phyloP scores from a whole-genome alignment of 2,113 vertebrate species.

The Onychostruthus taczanowskii region DNA sequence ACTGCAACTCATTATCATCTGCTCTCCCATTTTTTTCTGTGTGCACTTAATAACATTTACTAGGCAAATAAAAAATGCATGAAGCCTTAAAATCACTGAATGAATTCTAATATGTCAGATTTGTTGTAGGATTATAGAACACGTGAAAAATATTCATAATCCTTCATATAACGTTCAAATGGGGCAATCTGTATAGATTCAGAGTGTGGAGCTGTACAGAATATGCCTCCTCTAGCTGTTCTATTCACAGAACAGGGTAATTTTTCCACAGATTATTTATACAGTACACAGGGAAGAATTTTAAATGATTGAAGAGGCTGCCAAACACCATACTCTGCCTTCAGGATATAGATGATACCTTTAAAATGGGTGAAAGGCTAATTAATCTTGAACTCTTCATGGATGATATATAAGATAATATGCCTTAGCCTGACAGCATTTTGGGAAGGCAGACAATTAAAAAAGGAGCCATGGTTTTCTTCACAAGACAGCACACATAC shows the following conservation, averaged over 20 bases:
- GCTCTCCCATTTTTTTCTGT: not conserved
- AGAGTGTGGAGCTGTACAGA: not conserved
- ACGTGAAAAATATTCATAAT: conserved; percentile 12
- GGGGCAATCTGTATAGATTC: not conserved
- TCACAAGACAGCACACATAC: not conserved
- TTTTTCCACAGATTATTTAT: conserved; percentile 54
- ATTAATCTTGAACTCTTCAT: conserved; percentile 63
- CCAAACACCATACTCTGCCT: conserved; percentile 37
- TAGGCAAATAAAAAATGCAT: conserved; percentile 5
- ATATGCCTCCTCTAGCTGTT: not conserved
- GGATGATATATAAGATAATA: conserved; percentile 37
- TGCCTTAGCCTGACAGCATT: conserved; percentile 22
- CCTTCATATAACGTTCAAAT: not conserved
- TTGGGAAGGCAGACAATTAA: conserved; percentile 31
- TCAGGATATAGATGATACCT: conserved; percentile 55
- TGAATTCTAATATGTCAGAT: not conserved
- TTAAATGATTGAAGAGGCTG: conserved; percentile 56
- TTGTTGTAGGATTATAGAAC: not conserved
- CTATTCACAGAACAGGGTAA: not conserved
- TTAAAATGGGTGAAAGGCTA: conserved; percentile 60
- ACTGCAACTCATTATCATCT: not conserved
- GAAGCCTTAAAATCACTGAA: conserved; percentile 9
- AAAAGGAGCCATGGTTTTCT: conserved; percentile 9
- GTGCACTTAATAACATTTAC: not conserved
- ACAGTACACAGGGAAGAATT: conserved; percentile 33